phyloP scores from a whole-genome alignment of 1,140 invertebrate genomes.

The Ditylenchus dipsaci region DNA sequence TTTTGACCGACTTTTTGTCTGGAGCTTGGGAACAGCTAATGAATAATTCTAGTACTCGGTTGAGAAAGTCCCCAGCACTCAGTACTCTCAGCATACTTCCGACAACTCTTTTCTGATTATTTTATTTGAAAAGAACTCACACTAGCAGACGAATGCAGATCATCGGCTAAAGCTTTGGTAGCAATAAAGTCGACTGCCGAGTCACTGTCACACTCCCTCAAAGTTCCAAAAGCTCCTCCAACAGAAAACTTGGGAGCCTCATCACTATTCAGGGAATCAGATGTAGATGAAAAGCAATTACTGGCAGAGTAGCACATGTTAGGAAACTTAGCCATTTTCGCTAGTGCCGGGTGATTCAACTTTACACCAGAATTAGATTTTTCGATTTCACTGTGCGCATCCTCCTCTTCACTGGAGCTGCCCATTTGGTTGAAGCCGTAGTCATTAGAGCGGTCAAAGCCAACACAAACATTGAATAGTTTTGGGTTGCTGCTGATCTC shows the following conservation, averaged over 20 bases:
- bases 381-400: constrained; percentile 7
- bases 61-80: too few species aligned
- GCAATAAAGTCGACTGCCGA: constrained; percentile 2
- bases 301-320: not conserved
- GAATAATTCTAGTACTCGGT: too few species aligned
- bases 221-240: constrained; percentile 16
- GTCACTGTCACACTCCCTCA: constrained; percentile 14
- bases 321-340: constrained; percentile 4
- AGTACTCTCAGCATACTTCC: too few species aligned
- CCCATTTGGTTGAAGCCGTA: constrained; percentile 39
- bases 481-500: constrained; percentile 21
- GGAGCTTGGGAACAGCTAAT: too few species aligned
- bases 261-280: not conserved
- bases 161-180: not conserved
- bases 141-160: not conserved
- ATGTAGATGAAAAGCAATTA: not conserved
- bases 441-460: constrained; percentile 42
- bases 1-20: too few species aligned
- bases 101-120: too few species aligned
- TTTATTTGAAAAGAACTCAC: not conserved
- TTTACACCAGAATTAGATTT: not conserved
- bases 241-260: constrained; percentile 18
- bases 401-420: constrained; percentile 9
- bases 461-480: constrained; percentile 39
- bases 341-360: not conserved